Evolutionary conservation across 2,888 invertebrate genomes (phyloP), one percentile per base, ranked within the genome.

Genomic region (Embidobia sp.): DNA sequence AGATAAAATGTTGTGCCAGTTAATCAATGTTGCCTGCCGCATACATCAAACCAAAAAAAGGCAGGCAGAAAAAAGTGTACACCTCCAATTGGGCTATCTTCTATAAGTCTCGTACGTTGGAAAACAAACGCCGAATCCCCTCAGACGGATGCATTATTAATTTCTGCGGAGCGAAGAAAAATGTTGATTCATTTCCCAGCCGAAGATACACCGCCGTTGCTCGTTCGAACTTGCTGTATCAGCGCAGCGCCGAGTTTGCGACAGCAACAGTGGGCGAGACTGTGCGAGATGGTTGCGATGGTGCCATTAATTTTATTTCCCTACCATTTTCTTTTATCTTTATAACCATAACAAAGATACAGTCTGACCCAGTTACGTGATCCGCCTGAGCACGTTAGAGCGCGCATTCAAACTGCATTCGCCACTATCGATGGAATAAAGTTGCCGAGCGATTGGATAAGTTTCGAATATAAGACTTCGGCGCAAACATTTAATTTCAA

Each of bases 341-440:
- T 37, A 53, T 27, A 70, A 77, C 72, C 73, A 77, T 75, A 77
- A 72, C 79, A 77, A 74, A 77, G 79, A 76, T 69, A 77, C 69
- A 64, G 59, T 37, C 51, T 63, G 77, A 79, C 74, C 74, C 40
- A 79, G 74, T 77, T 74, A 55, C 72, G 70, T 75, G 77, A 72
- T 46, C 70, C 61, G 74, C 67, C 72, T 40, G 48, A 49, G 49
- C 59, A 59, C 59, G 59, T 48, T 51, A 29, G 66, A 42, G 19
- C 61, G 40, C 53, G 53, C 51, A 61, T 74, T 61, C 29, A 55
- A 79, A 69, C 53, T 61, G 61, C 51, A 64, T 61, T 66, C 55
- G 40, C 66, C 35, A 31, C 26, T 77, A 66, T 70, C 59, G 70
- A 63, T 42, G 31, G 29, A 49, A 69, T 53, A 53, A 70, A 61